Conservation (phyloP, 2,888 invertebrate genomes). For the Melanchra persicariae region DNA sequence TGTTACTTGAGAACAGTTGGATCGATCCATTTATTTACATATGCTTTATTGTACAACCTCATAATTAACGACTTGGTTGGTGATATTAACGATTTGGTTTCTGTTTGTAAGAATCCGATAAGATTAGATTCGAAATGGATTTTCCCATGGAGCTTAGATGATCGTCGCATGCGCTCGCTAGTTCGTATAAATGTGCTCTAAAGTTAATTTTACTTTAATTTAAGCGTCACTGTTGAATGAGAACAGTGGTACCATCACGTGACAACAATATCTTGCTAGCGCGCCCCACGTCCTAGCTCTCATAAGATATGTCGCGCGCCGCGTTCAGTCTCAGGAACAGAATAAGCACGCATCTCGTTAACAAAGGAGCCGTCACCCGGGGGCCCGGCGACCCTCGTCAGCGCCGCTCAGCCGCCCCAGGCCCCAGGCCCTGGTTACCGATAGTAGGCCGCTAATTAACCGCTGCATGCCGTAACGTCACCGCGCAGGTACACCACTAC, state of each 20-base stretch:
- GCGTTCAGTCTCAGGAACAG: slow-evolving; percentile 6
- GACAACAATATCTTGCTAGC: neutral
- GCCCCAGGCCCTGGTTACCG: neutral
- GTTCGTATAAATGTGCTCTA: neutral
- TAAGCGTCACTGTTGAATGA: neutral
- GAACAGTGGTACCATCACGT: slow-evolving; percentile 10
- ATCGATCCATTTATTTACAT: no score
- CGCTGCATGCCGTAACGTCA: neutral
- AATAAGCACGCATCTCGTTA: slow-evolving; percentile 38
- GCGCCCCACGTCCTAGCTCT: slow-evolving; percentile 20
- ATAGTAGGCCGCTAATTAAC: slow-evolving; percentile 37
- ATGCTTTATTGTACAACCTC: no score
- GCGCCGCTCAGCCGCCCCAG: neutral
- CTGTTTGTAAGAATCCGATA: no score
- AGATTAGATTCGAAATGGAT: no score
- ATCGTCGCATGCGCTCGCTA: no score
- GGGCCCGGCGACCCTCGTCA: slow-evolving; percentile 36
- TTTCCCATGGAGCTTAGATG: no score
- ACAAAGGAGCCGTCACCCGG: slow-evolving; percentile 30
- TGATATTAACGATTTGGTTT: no score
- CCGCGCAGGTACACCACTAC: slow-evolving; percentile 4
- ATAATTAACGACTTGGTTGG: no score
- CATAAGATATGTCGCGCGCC: slow-evolving; percentile 3
- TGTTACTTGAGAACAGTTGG: no score
- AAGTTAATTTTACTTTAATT: neutral